Conservation (phyloP, 2,113 vertebrate genomes). For the Muntiacus muntjak region DNA sequence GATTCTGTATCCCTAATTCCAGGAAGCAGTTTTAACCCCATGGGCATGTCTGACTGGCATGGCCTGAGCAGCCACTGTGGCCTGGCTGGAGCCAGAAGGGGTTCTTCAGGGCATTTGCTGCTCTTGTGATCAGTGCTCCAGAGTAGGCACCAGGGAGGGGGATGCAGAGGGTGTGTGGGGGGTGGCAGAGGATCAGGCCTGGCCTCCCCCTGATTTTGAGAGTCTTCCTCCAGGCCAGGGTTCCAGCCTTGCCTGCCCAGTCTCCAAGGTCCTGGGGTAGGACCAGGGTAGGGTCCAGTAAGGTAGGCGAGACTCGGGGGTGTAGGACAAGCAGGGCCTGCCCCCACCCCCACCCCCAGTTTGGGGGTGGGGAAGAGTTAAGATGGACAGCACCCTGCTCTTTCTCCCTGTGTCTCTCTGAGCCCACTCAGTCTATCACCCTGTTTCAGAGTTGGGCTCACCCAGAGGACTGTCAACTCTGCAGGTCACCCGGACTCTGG, state of each 20-base stretch:
- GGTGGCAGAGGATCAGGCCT: not conserved
- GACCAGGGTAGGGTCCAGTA: too few species aligned
- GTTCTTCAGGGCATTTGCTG: not conserved
- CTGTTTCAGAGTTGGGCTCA: not conserved
- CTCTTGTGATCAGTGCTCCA: not conserved
- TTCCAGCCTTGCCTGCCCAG: too few species aligned
- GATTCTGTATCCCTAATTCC: not conserved
- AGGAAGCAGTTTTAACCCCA: not conserved
- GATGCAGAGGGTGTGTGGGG: not conserved
- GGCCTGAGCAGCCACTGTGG: not conserved
- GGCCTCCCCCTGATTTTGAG: not conserved
- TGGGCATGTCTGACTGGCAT: not conserved
- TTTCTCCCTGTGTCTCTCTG: not conserved
- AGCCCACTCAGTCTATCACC: not conserved
- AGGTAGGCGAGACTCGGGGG: rapidly evolving
- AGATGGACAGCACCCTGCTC: not conserved
- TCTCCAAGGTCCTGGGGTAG: not conserved
- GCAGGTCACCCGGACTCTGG: rapidly evolving
- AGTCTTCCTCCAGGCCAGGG: not conserved
- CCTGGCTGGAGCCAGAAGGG: not conserved
- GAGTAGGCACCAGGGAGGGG: not conserved
- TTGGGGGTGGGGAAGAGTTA: not conserved
- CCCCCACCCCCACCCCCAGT: not conserved
- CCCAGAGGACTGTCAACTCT: not conserved
- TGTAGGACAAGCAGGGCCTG: not conserved